Conservation (phyloP, 2,113 vertebrate genomes). For the Neolamprologus kungweensis region DNA sequence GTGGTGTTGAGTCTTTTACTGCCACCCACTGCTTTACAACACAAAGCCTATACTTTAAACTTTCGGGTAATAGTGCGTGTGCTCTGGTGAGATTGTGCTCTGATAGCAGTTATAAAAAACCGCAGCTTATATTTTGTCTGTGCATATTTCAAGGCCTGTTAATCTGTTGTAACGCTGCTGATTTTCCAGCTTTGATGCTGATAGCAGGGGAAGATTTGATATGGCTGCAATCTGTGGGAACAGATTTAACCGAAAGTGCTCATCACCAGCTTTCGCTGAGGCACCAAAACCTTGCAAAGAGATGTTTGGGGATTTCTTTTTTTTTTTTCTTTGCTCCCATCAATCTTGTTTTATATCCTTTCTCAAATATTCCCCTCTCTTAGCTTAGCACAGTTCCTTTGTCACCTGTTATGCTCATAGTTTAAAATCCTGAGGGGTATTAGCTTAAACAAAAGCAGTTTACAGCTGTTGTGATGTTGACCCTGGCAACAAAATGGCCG, state of each 20-base stretch:
- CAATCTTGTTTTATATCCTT: background rate
- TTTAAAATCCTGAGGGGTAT: background rate
- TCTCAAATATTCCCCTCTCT: background rate
- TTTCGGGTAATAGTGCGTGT: conserved; percentile 20
- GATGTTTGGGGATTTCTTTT: background rate
- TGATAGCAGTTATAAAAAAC: conserved; percentile 41
- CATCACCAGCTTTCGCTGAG: background rate
- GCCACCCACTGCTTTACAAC: conserved; percentile 50
- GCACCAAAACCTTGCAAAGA: background rate
- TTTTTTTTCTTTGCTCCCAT: background rate
- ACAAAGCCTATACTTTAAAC: conserved; percentile 41
- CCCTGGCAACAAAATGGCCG: background rate
- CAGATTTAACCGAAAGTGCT: background rate
- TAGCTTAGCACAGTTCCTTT: background rate
- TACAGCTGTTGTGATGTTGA: background rate
- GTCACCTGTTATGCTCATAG: background rate
- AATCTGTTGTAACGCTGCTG: conserved; percentile 32
- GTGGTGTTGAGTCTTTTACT: conserved; percentile 66
- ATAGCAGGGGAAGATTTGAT: conserved; percentile 26
- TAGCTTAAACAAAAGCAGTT: background rate
- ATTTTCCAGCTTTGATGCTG: conserved; percentile 46
- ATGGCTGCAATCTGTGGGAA: conserved; percentile 26
- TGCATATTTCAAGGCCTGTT: conserved; percentile 43
- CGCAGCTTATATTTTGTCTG: conserved; percentile 58
- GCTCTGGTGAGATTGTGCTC: background rate